Base-by-base conservation (phyloP, 2,888 invertebrate genomes). In the Drosophila histrio region DNA sequence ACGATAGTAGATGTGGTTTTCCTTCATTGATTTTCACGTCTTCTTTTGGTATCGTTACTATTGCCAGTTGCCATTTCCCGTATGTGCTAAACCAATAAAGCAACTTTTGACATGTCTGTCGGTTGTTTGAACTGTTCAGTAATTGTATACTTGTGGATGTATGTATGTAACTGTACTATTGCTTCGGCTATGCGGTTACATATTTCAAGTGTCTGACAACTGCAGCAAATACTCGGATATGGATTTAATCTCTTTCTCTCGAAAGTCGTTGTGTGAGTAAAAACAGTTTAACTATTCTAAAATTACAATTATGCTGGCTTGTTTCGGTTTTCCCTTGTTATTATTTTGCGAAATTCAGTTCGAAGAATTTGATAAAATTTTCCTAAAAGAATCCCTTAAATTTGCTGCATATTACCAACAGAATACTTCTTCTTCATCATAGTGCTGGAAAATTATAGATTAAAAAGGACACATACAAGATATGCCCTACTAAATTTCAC, bases 1-100 rank as follows among this genome's bases (percentile, higher is more conserved):
- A 38, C 4, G 2, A 15, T 5, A n/a, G 24, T 39, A 28, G 15
- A 15, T 52, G 56, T 24, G 52, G 58, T 39, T 58, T 53, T 47
- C 38, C 36, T 36, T 39, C 79, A 73, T 67, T 54, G 80, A 82
- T 82, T 86, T 86, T 82, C 61, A 47, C 54, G 39, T 54, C 56
- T 60, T 60, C 49, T 39, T 52, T 52, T 36, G 57, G 13, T 28
- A 30, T 59, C 46, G 36, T 43, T 24, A 39, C 21, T 21, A n/a
- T 53, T 41, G 43, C 38, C 56, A 56, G 38, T 81, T 81, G 63
- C 71, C 61, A 74, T 66, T 80, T 59, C 54, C 56, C 65, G 67
- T 65, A 54, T 81, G 67, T 74, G 75, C 72, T 69, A 77, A 87
- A 74, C 75, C 81, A 81, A 81, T 81, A 87, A 87, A 72, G 75